Conservation (phyloP, 1,140 invertebrate species). For the Stratiolaelaps scimitus region DNA sequence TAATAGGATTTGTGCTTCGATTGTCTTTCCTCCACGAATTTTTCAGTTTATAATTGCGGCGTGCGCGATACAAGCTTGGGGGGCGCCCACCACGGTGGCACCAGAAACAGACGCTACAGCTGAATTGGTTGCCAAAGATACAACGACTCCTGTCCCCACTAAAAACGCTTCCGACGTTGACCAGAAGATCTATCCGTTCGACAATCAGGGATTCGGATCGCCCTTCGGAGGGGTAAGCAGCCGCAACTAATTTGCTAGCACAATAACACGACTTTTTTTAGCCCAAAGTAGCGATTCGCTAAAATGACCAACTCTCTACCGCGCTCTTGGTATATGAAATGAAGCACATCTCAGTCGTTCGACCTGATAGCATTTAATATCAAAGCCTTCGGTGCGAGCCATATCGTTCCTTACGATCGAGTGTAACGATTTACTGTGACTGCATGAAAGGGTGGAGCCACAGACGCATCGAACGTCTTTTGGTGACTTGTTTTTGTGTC, state of each 20-base stretch:
- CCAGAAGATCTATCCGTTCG: constrained; percentile 3
- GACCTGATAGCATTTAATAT: too few species aligned
- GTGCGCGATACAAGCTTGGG: not conserved
- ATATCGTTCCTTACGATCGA: too few species aligned
- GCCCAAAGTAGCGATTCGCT: not conserved
- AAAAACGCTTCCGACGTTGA: not conserved
- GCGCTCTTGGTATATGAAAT: not conserved
- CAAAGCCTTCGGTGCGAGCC: too few species aligned
- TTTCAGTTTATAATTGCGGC: not conserved
- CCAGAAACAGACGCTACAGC: not conserved
- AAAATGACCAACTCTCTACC: not conserved
- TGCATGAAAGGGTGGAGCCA: too few species aligned
- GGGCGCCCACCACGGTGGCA: not conserved
- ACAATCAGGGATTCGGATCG: not conserved
- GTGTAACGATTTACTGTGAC: too few species aligned
- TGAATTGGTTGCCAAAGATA: not conserved
- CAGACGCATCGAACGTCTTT: too few species aligned
- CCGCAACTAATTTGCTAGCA: not conserved
- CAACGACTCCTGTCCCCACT: not conserved
- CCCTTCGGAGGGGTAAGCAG: constrained; percentile 1
- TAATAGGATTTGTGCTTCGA: not conserved
- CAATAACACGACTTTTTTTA: too few species aligned
- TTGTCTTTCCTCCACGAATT: not conserved
- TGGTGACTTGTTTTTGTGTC: not conserved
- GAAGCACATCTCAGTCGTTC: too few species aligned